These are phyloP conservation scores for Tiaroga cobitis DNA, from an alignment of 2,797 vertebrate genomes.

Conservation along the genomic window DNA sequence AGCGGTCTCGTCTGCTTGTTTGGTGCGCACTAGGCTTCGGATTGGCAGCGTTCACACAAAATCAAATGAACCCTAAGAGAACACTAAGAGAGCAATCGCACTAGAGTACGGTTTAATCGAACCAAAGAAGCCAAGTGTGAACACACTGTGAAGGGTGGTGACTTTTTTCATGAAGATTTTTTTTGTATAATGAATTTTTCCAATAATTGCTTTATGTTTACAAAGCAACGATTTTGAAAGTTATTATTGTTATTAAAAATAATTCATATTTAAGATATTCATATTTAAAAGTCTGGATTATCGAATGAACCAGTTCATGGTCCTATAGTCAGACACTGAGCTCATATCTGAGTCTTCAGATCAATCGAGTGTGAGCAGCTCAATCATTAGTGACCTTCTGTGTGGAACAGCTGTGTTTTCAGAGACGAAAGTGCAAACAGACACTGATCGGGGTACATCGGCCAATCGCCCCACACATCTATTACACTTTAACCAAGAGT, in stretches of 20 bases:
- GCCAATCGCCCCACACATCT: slow-evolving; percentile 30
- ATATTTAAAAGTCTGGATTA: neutral
- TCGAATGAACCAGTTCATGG: neutral
- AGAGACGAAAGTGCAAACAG: slow-evolving; percentile 51
- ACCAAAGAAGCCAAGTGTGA: neutral
- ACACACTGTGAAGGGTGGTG: neutral
- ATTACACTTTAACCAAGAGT: slow-evolving; percentile 65
- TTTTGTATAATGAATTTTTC: neutral
- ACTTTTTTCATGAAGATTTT: neutral
- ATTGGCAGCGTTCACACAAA: neutral
- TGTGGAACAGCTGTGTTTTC: slow-evolving; percentile 28
- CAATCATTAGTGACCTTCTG: slow-evolving; percentile 8
- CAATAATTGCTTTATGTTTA: neutral
- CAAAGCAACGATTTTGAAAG: neutral
- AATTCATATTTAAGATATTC: neutral
- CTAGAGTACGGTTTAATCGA: neutral
- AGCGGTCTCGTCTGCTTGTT: too few species aligned
- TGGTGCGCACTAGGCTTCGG: neutral
- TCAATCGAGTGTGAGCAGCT: neutral
- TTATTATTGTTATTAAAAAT: neutral
- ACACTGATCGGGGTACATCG: slow-evolving; percentile 32
- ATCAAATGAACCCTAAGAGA: too few species aligned
- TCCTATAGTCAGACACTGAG: neutral
- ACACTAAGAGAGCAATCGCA: neutral
- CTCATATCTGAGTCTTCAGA: slow-evolving; percentile 14